Conservation (phyloP, 2,888 invertebrate genomes). For the Hymenopus coronatus region DNA sequence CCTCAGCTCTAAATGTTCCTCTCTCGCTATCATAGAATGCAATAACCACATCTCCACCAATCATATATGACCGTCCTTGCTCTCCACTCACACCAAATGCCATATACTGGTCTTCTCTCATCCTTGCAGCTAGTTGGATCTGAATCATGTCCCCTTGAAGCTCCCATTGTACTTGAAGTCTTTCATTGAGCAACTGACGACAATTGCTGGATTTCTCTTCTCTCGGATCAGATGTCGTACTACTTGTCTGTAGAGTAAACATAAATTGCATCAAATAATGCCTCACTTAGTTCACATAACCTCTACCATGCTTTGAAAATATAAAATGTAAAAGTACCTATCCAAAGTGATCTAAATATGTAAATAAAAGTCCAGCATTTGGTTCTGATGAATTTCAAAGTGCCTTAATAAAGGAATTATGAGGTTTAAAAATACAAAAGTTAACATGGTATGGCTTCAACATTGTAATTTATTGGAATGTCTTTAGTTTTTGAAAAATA, state of each 20-base stretch:
- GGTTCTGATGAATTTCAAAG: too few relatives aligned
- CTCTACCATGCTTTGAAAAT: too few relatives aligned
- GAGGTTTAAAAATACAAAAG: too few relatives aligned
- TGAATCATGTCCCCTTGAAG: constrained; percentile 69
- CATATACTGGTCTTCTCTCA: constrained; percentile 81
- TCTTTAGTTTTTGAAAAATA: too few relatives aligned
- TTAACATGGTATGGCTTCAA: too few relatives aligned
- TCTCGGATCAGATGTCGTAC: constrained; percentile 62
- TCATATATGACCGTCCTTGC: constrained; percentile 55
- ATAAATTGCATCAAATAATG: background rate
- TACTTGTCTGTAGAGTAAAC: constrained; percentile 68
- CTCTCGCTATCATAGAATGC: constrained; percentile 65
- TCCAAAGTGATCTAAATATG: too few relatives aligned
- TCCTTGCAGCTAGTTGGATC: constrained; percentile 74
- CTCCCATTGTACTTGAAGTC: constrained; percentile 86
- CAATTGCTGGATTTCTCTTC: constrained; percentile 66
- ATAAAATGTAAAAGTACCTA: too few relatives aligned
- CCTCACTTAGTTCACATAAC: background rate
- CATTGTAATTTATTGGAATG: too few relatives aligned
- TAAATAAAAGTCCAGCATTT: too few relatives aligned
- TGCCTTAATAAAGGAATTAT: too few relatives aligned
- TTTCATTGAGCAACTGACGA: constrained; percentile 76
- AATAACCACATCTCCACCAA: constrained; percentile 79
- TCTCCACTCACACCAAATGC: constrained; percentile 83
- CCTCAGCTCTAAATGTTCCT: constrained; percentile 69